Evolutionary conservation across 2,888 invertebrate species (phyloP).

Genomic region (Hyppa rectilinea): DNA sequence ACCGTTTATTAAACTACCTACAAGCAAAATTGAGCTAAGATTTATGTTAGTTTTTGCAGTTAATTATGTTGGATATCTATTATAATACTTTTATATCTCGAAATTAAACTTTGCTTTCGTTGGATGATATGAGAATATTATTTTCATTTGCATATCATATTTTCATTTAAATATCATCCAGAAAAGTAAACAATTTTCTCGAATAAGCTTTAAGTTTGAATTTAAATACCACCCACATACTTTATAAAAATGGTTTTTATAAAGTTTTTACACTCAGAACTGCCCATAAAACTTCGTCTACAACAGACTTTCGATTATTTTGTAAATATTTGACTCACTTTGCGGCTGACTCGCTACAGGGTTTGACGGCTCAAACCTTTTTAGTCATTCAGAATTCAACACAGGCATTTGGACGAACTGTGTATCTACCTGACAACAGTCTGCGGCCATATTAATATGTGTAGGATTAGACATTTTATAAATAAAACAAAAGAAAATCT

Average conservation of each 20-base stretch:
- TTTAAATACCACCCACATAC: constrained; percentile 8
- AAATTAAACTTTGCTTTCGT: no score
- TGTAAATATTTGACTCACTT: constrained; percentile 59
- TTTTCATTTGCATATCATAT: no score
- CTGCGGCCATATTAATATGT: constrained; percentile 2
- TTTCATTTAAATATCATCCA: neutral
- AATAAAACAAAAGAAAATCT: constrained; percentile 19
- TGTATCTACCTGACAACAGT: constrained; percentile 24
- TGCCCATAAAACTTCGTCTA: constrained; percentile 35
- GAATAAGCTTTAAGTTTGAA: constrained; percentile 24
- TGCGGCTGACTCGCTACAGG: constrained; percentile 20
- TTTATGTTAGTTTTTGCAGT: neutral
- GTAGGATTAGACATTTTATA: constrained; percentile 8
- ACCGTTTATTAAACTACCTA: no score
- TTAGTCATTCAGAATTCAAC: constrained; percentile 52
- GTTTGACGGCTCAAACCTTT: constrained; percentile 45
- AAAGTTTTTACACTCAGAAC: constrained; percentile 13
- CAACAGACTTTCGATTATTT: constrained; percentile 56
- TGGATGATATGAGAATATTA: no score
- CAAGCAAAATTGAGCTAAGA: constrained; percentile 1
- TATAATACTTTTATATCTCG: neutral
- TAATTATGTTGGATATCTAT: neutral
- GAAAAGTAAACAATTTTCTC: neutral
- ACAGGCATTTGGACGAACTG: constrained; percentile 34
- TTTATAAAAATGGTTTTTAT: constrained; percentile 25